Evolutionary conservation across 2,113 vertebrate genomes (phyloP), one percentile per base, ranked within the genome.

Genomic region (Scatophagus argus): DNA sequence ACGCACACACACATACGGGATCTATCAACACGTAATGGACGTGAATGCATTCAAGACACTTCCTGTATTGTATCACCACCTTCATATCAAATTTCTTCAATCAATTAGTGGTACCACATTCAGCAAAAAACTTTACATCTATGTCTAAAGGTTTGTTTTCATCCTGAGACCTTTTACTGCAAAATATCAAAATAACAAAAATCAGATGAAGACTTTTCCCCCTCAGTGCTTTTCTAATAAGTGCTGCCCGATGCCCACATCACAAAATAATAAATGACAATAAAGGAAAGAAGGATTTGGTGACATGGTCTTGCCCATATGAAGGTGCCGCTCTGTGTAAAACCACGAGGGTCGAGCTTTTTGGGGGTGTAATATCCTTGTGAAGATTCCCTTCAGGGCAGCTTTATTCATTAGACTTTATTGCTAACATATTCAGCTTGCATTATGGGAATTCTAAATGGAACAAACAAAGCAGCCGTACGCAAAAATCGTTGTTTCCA

Each of bases 371-470:
- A 31, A 56, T 59, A 68, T 68, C 47, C 36, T 17, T 4, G 43
- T 14, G 46, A 68, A 72, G 39, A 19, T 67, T 32, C 51, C 74
- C 74, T 59, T 29, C 3, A 27, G 64, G 77, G 52, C 44, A 2
- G 13, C 39, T 47, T 61, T 52, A 66, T 81, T 81, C 78, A 71
- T 78, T 71, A 63, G 4, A 19, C 21, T 74, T 67, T 78, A 84
- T 71, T 67, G 69, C 31, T 21, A 29, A 34, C 17, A 51, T 39
- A 54, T 77, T 71, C 64, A 74, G 38, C 47, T 9, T 46, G 64
- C 60, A 49, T 44, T 64, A 16, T 69, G 81, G 77, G 58, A 74
- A 54, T 87, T 68, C 23, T 70, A 44, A 74, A 77, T 34, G 58
- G 73, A 65, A 70, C 38, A 70, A 67, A 58, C 43, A 74, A 65